phyloP scores from a whole-genome alignment of 2,797 vertebrate genomes.

The Florisuga fusca region DNA sequence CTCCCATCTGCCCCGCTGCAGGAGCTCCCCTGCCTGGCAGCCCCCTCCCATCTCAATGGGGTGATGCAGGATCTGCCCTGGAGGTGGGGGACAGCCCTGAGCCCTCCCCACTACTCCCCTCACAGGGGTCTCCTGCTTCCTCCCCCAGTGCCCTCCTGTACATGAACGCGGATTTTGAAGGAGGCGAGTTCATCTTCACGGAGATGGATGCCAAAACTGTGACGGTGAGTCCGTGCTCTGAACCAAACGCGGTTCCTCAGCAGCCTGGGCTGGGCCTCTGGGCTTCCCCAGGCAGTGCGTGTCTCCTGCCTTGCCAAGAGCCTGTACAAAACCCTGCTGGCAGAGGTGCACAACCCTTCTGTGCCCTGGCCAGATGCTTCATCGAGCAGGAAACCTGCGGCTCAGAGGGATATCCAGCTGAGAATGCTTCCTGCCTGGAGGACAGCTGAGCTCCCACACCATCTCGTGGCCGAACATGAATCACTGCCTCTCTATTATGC shows the following conservation, averaged over 20 bases:
- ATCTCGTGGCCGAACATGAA: conserved; percentile 34
- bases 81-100: not conserved
- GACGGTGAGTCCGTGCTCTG: conserved; percentile 83
- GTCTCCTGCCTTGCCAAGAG: not conserved
- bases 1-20: rapidly evolving
- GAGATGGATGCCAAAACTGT: conserved; percentile 97
- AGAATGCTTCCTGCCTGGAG: not conserved
- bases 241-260: not conserved
- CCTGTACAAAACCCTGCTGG: not conserved
- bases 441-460: conserved; percentile 47
- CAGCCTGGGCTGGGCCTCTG: not conserved
- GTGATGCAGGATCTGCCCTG: not conserved
- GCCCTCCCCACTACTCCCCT: not conserved
- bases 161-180: conserved; percentile 95
- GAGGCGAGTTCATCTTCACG: conserved; percentile 97
- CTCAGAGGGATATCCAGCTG: not conserved
- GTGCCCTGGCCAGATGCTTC: not conserved
- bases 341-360: not conserved
- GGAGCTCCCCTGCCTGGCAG: not conserved
- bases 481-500: not conserved
- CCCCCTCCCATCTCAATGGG: not conserved
- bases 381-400: not conserved
- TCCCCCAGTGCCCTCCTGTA: conserved; percentile 90
- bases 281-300: not conserved
- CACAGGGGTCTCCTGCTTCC: not conserved